Evolutionary conservation across 2,113 vertebrate species (phyloP).

Genomic region (Sterna hirundo): DNA sequence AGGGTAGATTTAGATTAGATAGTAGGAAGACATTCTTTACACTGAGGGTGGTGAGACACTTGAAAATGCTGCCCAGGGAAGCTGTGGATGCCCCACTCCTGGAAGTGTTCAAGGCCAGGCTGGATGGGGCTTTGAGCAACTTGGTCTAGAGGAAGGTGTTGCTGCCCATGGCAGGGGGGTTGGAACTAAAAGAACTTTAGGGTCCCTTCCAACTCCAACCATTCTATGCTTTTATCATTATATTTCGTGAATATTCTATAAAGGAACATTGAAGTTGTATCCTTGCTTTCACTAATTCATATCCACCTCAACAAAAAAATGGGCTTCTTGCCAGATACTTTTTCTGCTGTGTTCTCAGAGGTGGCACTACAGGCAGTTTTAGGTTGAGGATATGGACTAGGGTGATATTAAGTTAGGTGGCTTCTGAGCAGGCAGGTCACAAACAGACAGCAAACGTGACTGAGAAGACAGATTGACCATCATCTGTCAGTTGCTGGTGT

Average conservation of each 20-base stretch:
- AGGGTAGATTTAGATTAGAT: background rate
- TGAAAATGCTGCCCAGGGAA: background rate
- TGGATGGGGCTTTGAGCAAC: background rate
- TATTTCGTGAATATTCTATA: background rate
- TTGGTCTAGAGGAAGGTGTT: background rate
- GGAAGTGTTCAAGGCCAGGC: background rate
- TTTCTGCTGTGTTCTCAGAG: background rate
- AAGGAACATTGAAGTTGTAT: background rate
- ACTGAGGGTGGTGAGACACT: background rate
- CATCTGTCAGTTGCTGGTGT: background rate
- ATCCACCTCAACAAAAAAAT: background rate
- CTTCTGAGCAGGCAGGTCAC: background rate
- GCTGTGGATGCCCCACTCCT: background rate
- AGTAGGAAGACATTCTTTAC: background rate
- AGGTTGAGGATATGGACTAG: background rate
- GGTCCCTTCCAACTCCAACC: background rate
- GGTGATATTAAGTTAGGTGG: background rate
- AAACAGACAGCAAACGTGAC: background rate
- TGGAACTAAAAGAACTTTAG: background rate
- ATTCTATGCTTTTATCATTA: background rate
- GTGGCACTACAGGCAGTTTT: background rate
- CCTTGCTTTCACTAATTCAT: background rate
- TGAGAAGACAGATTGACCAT: background rate
- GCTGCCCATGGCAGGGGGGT: background rate
- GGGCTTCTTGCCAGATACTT: background rate